Evolutionary conservation across 2,113 vertebrate species (phyloP).

Genomic region (Perccottus glenii): DNA sequence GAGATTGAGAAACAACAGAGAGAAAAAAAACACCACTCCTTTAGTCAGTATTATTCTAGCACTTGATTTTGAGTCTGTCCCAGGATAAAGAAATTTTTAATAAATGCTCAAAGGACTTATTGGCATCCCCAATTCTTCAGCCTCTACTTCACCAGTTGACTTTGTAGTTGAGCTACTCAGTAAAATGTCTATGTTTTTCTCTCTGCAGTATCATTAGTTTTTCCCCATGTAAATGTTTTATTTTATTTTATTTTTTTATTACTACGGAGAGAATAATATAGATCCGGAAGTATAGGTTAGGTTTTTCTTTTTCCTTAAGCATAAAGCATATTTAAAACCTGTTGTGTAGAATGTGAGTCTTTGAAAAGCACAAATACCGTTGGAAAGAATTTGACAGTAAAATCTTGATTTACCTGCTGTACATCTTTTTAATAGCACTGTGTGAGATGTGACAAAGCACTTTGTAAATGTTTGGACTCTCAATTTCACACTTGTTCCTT

Average conservation of each 20-base stretch:
- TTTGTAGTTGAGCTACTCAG: not conserved
- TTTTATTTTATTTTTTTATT: too few species aligned
- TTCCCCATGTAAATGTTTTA: too few species aligned
- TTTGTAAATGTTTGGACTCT: not conserved
- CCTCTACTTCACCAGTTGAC: slow-evolving; percentile 1
- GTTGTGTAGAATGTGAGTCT: not conserved
- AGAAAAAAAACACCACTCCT: not conserved
- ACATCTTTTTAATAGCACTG: not conserved
- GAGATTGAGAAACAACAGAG: slow-evolving; percentile 3
- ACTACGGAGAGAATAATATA: too few species aligned
- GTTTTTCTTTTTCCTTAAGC: too few species aligned
- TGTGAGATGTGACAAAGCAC: not conserved
- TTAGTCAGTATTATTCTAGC: slow-evolving; percentile 17
- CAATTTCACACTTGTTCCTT: not conserved
- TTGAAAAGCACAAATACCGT: not conserved
- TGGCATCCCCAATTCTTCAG: slow-evolving; percentile 16
- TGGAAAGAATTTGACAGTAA: not conserved
- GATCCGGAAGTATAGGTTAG: too few species aligned
- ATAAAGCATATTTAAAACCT: too few species aligned
- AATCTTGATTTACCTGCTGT: not conserved
- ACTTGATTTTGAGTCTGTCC: slow-evolving; percentile 16
- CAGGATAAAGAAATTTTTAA: slow-evolving; percentile 68
- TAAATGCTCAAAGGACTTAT: slow-evolving; percentile 52
- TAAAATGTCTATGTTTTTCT: slow-evolving; percentile 25
- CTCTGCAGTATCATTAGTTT: slow-evolving; percentile 17